Conservation (phyloP, 30 jellyfish, hydroid and myxozoan genomes). For the Turritopsis dohrnii region DNA sequence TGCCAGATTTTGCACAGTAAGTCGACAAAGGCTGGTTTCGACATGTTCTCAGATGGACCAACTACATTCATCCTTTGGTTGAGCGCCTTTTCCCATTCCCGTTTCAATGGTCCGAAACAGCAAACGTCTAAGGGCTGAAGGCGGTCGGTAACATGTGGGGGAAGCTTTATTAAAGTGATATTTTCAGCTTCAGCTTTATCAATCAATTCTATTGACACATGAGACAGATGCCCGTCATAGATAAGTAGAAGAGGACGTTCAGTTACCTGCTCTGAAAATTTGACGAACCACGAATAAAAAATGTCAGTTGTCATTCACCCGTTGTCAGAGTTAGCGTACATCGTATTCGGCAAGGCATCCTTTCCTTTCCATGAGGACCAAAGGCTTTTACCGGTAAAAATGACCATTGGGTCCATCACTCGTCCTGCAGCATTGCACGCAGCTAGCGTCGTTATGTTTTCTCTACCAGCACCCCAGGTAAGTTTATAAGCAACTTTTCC, state of each 20-base stretch:
- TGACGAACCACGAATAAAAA: constrained; percentile 37
- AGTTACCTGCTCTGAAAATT: constrained; percentile 18
- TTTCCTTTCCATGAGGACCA: constrained; percentile 30
- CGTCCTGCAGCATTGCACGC: constrained; percentile 50
- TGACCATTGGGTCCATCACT: constrained; percentile 23
- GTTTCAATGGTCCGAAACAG: constrained; percentile 20
- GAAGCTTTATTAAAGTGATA: constrained; percentile 38
- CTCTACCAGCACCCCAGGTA: constrained; percentile 44
- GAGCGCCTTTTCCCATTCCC: constrained; percentile 10
- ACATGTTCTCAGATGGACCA: constrained; percentile 9
- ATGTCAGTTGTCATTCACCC: no score
- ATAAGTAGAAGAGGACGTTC: constrained; percentile 19
- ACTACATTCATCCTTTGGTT: constrained; percentile 3
- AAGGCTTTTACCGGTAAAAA: constrained; percentile 25
- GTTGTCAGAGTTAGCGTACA: constrained; percentile 31
- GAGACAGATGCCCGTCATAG: constrained; percentile 48
- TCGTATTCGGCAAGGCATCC: constrained; percentile 17
- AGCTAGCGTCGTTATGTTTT: constrained; percentile 28
- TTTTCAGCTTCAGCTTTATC: constrained; percentile 30
- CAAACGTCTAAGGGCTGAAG: constrained; percentile 25
- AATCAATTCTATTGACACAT: constrained; percentile 34
- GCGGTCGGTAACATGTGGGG: constrained; percentile 31
- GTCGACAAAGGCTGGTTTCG: constrained; percentile 38
- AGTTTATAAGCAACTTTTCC: no score
- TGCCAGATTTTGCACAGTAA: constrained; percentile 27